A percentile compares a stretch with the other conserved stretches of the same genome.
These are phyloP conservation scores for Pyrrhia umbra DNA, from an alignment of 2,888 invertebrate genomes.

Conservation along the genomic window DNA sequence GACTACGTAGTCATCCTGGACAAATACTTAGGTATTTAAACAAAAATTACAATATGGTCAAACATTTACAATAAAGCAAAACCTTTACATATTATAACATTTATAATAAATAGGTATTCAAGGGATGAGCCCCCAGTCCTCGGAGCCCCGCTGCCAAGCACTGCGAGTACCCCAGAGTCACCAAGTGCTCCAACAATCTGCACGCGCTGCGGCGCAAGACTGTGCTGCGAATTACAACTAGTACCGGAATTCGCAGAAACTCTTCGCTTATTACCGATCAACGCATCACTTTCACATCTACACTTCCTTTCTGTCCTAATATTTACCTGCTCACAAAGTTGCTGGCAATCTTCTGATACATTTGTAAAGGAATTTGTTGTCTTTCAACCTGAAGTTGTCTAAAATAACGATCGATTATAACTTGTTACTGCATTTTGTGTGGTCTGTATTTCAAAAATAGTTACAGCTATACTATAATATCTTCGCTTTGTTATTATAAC, in stretches of 20 bases:
- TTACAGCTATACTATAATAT: conserved; percentile 4
- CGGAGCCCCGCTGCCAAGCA: conserved; percentile 91
- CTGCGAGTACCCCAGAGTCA: conserved; percentile 78
- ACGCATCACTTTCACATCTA: conserved; percentile 88
- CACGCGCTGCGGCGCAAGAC: conserved; percentile 92
- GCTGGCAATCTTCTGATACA: conserved; percentile 94
- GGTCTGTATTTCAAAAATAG: conserved; percentile 1
- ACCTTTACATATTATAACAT: not conserved
- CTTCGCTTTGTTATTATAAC: conserved; percentile 7
- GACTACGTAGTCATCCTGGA: conserved; percentile 93
- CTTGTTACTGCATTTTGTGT: too few species aligned
- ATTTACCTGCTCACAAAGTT: conserved; percentile 95
- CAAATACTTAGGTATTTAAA: conserved; percentile 93
- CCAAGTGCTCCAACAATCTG: conserved; percentile 87
- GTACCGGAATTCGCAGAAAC: conserved; percentile 94
- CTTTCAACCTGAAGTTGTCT: conserved; percentile 93
- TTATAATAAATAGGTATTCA: conserved; percentile 91
- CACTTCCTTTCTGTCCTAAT: conserved; percentile 97
- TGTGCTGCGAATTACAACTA: conserved; percentile 95
- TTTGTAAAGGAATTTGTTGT: conserved; percentile 93
- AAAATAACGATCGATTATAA: too few species aligned
- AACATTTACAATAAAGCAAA: not conserved
- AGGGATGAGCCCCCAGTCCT: conserved; percentile 93
- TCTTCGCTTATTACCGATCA: conserved; percentile 90
- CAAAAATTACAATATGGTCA: not conserved